Base-by-base conservation (phyloP, 2,888 invertebrate genomes). In the Gortyna flavago region DNA sequence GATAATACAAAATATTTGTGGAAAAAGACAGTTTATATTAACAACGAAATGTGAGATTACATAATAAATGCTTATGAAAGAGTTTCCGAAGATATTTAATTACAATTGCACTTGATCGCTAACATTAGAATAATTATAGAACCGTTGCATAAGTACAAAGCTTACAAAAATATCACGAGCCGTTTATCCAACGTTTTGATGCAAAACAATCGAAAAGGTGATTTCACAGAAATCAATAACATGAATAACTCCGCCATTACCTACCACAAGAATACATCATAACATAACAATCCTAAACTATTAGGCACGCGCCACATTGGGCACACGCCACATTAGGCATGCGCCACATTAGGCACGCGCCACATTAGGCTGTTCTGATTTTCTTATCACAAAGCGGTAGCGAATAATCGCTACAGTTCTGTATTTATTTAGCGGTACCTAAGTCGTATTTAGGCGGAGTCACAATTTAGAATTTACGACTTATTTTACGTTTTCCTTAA, bases 171-270 rank as follows among this genome's bases (percentile, higher is more conserved):
- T 88, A 88, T 93, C 93, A 93, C 93, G 87, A 93, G 92, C 91
- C 90, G 73, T 78, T 78, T 79, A 78, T 78, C 64, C 48, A 89
- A 89, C 89, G 95, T 95, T 95, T 95, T 95, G 95, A 95, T 95
- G 89, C 95, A 96, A 95, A 96, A 95, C 95, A 94, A 90, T 84
- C 78, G 83, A 84, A 80, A 84, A 7, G 21, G 69, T 62, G 93
- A 95, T 95, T 95, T 95, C 95, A 93, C 84, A 91, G 95, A 95
- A 95, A 95, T 94, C 94, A 90, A 76, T 76, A 65, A 79, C 59
- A 77, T 64, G 59, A 57, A 57, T 38, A 18, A 70, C 86, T 77
- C 79, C 75, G 74, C 82, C 74, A 29, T 57, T 18, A 54, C 9
- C 48, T 18, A 54, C 9, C 48, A 38, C 25, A 57, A 6, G 25